Percentiles rank a stretch among this genome's conserved stretches.
Conservation (phyloP, 1,140 invertebrate genomes). For the Neuroterus valhalla region DNA sequence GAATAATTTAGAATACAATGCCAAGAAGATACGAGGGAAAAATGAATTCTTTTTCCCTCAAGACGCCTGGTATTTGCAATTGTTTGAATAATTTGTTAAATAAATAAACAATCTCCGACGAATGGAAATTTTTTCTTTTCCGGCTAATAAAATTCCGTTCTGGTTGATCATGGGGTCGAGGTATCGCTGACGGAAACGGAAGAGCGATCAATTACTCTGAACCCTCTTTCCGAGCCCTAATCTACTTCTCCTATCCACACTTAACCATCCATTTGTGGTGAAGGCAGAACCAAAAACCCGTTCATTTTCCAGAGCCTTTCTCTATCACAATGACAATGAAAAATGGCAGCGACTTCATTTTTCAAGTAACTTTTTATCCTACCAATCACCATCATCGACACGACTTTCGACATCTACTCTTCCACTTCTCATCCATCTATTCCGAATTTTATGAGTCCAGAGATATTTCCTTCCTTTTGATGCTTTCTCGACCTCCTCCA, state of each 20-base stretch:
- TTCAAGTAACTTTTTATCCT: constrained; percentile 48
- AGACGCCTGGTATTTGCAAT: too few species aligned
- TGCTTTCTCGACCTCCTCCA: too few species aligned
- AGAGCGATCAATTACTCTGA: constrained; percentile 63
- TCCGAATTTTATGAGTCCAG: neutral
- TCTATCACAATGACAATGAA: constrained; percentile 47
- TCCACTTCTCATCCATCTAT: neutral
- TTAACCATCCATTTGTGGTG: constrained; percentile 57
- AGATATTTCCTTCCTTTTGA: too few species aligned
- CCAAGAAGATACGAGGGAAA: too few species aligned
- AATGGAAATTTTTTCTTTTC: too few species aligned
- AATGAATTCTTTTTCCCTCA: too few species aligned
- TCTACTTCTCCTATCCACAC: constrained; percentile 60
- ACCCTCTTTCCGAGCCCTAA: constrained; percentile 55
- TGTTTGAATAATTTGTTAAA: too few species aligned
- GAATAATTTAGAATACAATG: too few species aligned
- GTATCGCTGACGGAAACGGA: constrained; percentile 51
- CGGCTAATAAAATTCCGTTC: constrained; percentile 50
- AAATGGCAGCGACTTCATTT: constrained; percentile 54
- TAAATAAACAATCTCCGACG: too few species aligned
- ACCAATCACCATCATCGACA: constrained; percentile 26
- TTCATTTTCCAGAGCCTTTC: constrained; percentile 40
- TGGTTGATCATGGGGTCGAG: constrained; percentile 41
- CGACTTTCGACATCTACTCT: neutral
- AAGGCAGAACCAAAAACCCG: constrained; percentile 47